phyloP scores from a whole-genome alignment of 2,888 invertebrate species.

The Eucera pruinosa region DNA sequence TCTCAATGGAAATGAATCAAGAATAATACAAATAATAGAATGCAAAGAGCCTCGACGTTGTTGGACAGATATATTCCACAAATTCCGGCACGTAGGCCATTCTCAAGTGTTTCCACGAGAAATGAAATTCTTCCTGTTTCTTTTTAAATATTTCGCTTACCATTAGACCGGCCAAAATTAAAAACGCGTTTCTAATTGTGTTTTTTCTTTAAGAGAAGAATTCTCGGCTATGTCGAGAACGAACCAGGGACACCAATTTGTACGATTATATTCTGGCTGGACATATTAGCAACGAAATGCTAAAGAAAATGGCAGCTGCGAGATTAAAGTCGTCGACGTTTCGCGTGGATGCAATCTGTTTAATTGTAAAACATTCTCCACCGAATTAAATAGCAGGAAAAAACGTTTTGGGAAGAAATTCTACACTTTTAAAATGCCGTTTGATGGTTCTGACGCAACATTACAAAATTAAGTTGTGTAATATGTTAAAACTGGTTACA shows the following conservation, averaged over 20 bases:
- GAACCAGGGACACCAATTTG: neutral
- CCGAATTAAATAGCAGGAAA: neutral
- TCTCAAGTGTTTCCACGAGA: too few species aligned
- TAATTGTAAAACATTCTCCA: conserved; percentile 4
- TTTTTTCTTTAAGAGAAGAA: conserved; percentile 13
- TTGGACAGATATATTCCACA: neutral
- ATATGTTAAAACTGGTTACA: too few species aligned
- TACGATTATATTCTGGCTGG: conserved; percentile 15
- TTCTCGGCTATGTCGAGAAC: neutral
- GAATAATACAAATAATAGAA: too few species aligned
- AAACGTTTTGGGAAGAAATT: neutral
- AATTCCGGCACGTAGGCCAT: neutral
- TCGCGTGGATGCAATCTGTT: conserved; percentile 16
- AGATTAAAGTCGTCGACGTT: conserved; percentile 8
- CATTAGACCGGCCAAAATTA: conserved; percentile 39
- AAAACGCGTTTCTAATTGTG: conserved; percentile 27
- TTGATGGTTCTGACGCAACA: too few species aligned
- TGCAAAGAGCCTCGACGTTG: too few species aligned
- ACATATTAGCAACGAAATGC: neutral
- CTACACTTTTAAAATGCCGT: too few species aligned
- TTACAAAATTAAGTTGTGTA: too few species aligned
- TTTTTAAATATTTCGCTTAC: conserved; percentile 41
- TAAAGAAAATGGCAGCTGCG: conserved; percentile 9
- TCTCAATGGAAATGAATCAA: too few species aligned
- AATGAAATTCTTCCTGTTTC: conserved; percentile 14